Conservation (phyloP, 2,888 invertebrate species). For the Crematogaster levior region DNA sequence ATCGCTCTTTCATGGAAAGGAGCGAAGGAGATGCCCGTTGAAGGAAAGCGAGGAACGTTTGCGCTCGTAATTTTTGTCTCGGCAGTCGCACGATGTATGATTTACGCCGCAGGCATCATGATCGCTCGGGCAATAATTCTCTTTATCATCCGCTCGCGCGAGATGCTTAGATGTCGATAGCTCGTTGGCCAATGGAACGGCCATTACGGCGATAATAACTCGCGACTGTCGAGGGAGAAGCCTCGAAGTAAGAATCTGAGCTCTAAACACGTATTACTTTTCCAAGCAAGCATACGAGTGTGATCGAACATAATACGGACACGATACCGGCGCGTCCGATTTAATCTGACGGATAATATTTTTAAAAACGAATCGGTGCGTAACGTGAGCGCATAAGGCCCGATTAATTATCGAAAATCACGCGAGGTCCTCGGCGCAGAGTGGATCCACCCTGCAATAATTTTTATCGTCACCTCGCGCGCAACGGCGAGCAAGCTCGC, state of each 20-base stretch:
- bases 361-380: slow-evolving; percentile 4
- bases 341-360: slow-evolving; percentile 20
- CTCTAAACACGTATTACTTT: not conserved
- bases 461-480: slow-evolving; percentile 60
- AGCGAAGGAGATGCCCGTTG: not conserved
- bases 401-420: slow-evolving; percentile 51
- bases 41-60: slow-evolving; percentile 3
- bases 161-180: slow-evolving; percentile 54
- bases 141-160: slow-evolving; percentile 42
- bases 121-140: slow-evolving; percentile 46
- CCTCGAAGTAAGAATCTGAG: not conserved
- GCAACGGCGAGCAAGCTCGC: slow-evolving; percentile 12
- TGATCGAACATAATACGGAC: slow-evolving; percentile 21
- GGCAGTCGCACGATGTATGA: slow-evolving; percentile 50
- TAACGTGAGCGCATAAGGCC: not conserved
- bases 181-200: slow-evolving; percentile 42
- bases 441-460: slow-evolving; percentile 36
- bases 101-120: slow-evolving; percentile 39
- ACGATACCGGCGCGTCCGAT: slow-evolving; percentile 28
- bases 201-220: slow-evolving; percentile 49
- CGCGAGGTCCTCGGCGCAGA: slow-evolving; percentile 30
- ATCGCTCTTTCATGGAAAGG: not conserved
- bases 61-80: slow-evolving; percentile 35
- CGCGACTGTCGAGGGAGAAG: slow-evolving; percentile 26
- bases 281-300: not conserved